Base-by-base conservation (phyloP, 2,797 vertebrate genomes). In the Aselliscus stoliczkanus region DNA sequence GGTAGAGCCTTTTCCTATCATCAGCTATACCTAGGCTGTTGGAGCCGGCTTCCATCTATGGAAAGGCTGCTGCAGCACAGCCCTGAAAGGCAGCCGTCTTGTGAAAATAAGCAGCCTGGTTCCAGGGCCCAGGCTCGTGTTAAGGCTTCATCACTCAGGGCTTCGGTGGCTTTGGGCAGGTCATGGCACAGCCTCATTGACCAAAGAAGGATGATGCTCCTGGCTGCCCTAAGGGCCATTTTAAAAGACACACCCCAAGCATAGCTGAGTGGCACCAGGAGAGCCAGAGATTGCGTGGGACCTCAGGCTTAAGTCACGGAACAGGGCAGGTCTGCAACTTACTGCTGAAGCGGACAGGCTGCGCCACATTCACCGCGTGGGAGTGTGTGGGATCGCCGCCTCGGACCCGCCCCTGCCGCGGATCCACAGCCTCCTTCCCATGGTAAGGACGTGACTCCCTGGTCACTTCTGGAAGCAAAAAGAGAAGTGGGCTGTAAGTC, bases 291-390 rank as follows among this genome's bases (percentile, higher is more conserved):
- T 18, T 0, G 13, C 0, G 5, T 15, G 50, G 23, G 37, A 31
- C 21, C n/a, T 8, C 15, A 13, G n/a, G 25, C n/a, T 11, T 23
- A 6, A 14, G 17, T 52, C 25, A n/a, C 0, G 0, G 0, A 7
- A 72, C 23, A 65, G 87, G 37, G 73, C 97, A 98, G 98, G 98
- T 97, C 98, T 97, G 97, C 98, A 98, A 97, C 99, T 99, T 99
- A 99, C 99, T 99, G 98, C 99, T 99, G 97, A 99, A 99, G 96
- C 99, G 99, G 82, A 99, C 99, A 0, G 99, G 99, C 98, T 99
- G 99, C 2, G 99, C 99, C 98, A 99, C 98, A 0, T 99, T 99
- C 73, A 99, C 98, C 0, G 99, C 94, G 27, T 99, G 98, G 69
- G 98, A 98, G 79, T 98, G 98, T 0, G 98, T 98, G 11, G 98